Conservation (phyloP, 2,113 vertebrate species). For the Serilophus lunatus region DNA sequence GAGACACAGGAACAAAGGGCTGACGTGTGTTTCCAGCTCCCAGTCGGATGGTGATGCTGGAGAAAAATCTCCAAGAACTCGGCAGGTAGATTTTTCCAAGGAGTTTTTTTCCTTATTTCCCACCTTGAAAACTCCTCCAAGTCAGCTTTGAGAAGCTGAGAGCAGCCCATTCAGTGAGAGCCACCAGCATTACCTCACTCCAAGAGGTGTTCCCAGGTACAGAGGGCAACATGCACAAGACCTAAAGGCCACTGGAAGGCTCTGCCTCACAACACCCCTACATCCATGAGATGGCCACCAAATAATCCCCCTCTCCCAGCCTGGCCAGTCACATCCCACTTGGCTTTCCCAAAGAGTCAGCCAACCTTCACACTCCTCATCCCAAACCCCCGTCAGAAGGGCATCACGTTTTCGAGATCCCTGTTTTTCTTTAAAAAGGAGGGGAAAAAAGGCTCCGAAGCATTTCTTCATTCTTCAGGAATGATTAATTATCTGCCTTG, state of each 20-base stretch:
- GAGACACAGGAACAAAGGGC: background rate
- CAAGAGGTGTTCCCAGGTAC: background rate
- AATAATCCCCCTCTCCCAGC: background rate
- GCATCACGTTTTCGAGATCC: background rate
- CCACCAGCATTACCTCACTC: background rate
- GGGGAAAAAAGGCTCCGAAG: background rate
- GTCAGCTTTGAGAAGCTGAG: background rate
- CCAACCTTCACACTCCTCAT: background rate
- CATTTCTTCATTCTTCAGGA: constrained; percentile 52
- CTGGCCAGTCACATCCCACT: background rate
- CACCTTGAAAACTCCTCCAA: background rate
- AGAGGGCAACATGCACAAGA: background rate
- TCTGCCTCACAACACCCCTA: background rate
- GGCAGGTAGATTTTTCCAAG: background rate
- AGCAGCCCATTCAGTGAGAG: accelerated
- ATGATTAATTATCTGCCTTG: constrained; percentile 59
- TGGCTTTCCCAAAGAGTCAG: background rate
- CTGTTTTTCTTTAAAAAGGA: background rate
- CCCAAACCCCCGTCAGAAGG: background rate
- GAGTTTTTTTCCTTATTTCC: background rate
- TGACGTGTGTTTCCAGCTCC: background rate
- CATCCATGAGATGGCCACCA: background rate
- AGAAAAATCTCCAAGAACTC: background rate
- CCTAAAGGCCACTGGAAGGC: background rate
- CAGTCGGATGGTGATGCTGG: background rate